phyloP scores from a whole-genome alignment of 2,888 invertebrate genomes.

The Incurvaria masculella region DNA sequence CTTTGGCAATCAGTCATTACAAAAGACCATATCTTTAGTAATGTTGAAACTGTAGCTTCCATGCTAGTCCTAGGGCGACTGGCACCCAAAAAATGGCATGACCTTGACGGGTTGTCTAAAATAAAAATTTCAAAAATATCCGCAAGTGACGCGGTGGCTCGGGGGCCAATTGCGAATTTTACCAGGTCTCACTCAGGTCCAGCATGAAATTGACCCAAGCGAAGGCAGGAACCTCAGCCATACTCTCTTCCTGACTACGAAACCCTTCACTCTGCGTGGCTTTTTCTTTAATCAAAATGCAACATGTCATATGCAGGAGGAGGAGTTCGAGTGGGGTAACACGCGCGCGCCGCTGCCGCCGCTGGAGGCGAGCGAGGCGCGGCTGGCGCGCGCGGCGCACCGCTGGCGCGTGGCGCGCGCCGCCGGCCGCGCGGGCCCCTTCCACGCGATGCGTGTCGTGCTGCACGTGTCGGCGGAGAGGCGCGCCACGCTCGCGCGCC shows the following conservation, averaged over 20 bases:
- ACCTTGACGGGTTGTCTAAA: too few species aligned
- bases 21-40: too few species aligned
- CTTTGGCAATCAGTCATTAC: too few species aligned
- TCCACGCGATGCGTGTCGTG: constrained; percentile 51
- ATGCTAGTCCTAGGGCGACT: too few species aligned
- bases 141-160: too few species aligned
- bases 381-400: constrained; percentile 58
- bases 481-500: constrained; percentile 60
- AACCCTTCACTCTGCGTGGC: too few species aligned
- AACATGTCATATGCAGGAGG: constrained; percentile 65
- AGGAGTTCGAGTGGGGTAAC: constrained; percentile 84
- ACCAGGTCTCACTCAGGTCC: neutral
- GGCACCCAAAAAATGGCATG: too few species aligned
- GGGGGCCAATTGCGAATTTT: too few species aligned
- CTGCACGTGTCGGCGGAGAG: constrained; percentile 59
- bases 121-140: too few species aligned
- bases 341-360: constrained; percentile 57
- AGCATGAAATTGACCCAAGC: neutral
- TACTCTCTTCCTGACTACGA: too few species aligned
- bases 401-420: constrained; percentile 65
- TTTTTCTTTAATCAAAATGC: too few species aligned
- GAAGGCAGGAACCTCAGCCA: neutral
- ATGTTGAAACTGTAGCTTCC: too few species aligned
- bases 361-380: constrained; percentile 39
- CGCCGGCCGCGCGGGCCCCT: constrained; percentile 43